Percentiles rank a stretch among this genome's conserved stretches.
Evolutionary conservation across 1,140 invertebrate species (phyloP).

Genomic region (Globodera rostochiensis): DNA sequence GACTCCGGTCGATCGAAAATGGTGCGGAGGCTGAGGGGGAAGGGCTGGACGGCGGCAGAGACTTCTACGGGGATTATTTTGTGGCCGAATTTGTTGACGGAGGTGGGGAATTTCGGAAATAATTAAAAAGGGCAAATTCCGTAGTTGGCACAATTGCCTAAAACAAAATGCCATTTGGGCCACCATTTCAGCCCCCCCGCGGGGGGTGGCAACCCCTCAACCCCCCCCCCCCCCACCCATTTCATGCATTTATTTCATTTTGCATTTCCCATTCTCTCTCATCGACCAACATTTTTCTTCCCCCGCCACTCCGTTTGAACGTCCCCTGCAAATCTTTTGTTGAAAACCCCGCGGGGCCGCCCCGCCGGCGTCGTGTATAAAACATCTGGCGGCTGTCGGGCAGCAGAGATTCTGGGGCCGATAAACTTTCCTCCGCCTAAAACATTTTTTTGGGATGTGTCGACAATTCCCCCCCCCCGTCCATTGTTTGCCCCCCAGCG

Average conservation of each 20-base stretch:
- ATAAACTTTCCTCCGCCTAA: neutral
- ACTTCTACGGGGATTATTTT: conserved; percentile 14
- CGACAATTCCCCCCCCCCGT: neutral
- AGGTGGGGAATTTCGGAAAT: neutral
- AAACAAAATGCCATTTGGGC: too few species aligned
- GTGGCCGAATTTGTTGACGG: neutral
- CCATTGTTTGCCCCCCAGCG: neutral
- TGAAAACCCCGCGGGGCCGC: neutral
- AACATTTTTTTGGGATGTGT: neutral
- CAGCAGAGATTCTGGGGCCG: neutral
- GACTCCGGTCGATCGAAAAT: neutral
- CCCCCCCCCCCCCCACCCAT: neutral
- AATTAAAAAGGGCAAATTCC: too few species aligned
- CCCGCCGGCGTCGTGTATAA: neutral
- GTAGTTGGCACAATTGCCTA: too few species aligned
- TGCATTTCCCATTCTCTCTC: neutral
- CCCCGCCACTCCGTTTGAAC: neutral
- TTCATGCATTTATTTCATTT: neutral
- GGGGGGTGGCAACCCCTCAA: neutral
- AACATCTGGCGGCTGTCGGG: neutral
- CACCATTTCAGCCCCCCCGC: neutral
- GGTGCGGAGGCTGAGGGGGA: neutral
- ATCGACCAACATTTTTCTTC: neutral
- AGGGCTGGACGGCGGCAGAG: neutral
- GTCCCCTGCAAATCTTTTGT: neutral